Evolutionary conservation across 2,888 invertebrate genomes (phyloP).

Genomic region (Orthonevra nobilis): DNA sequence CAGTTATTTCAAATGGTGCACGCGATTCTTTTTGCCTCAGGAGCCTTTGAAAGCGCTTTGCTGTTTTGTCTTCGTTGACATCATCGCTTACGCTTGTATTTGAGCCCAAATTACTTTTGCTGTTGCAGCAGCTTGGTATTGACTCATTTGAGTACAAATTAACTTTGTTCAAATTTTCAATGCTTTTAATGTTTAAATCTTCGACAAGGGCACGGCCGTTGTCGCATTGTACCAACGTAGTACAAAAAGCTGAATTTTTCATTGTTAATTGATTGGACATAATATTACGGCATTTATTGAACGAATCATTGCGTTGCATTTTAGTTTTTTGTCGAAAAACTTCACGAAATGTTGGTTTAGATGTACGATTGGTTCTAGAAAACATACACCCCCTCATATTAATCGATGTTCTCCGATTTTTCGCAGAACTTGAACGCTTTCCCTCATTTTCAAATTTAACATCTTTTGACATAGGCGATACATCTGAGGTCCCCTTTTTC

Average conservation of each 20-base stretch:
- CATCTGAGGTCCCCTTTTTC: conserved; percentile 42
- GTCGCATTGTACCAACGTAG: too few relatives aligned
- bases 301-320: conserved; percentile 71
- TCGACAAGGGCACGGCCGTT: too few relatives aligned
- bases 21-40: conserved; percentile 74
- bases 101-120: not conserved
- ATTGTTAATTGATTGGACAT: conserved; percentile 48
- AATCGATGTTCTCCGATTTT: conserved; percentile 71
- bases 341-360: conserved; percentile 68
- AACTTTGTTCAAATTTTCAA: too few relatives aligned
- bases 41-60: conserved; percentile 74
- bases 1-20: conserved; percentile 76
- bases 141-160: too few relatives aligned
- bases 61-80: not conserved
- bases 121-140: too few relatives aligned
- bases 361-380: conserved; percentile 70
- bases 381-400: conserved; percentile 73
- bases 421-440: conserved; percentile 16
- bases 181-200: too few relatives aligned
- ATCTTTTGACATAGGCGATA: conserved; percentile 29
- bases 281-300: conserved; percentile 70
- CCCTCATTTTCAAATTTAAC: not conserved
- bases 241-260: too few relatives aligned
- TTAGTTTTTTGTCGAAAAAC: conserved; percentile 71
- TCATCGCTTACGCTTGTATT: conserved; percentile 1